Evolutionary conservation across 2,113 vertebrate genomes (phyloP).

Genomic region (Chitala chitala): DNA sequence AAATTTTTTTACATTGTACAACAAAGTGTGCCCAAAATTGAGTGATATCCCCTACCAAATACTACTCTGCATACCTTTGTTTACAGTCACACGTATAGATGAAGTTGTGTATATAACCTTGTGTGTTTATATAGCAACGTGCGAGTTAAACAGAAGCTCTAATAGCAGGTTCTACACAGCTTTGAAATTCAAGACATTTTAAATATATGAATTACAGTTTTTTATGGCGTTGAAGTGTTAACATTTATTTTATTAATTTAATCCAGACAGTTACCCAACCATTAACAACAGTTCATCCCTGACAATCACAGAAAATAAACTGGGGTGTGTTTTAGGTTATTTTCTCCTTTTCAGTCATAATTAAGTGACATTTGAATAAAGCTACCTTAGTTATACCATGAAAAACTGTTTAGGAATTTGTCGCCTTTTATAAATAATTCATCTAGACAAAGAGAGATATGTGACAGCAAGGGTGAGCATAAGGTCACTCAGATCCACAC

Average conservation of each 20-base stretch:
- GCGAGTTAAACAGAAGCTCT: too few relatives aligned
- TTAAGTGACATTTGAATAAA: background rate
- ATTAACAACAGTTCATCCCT: background rate
- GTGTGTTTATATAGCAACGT: too few relatives aligned
- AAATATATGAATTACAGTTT: background rate
- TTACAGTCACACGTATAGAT: too few relatives aligned
- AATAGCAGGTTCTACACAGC: too few relatives aligned
- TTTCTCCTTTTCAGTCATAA: background rate
- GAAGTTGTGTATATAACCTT: too few relatives aligned
- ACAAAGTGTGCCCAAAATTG: too few relatives aligned
- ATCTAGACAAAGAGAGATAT: slow-evolving; percentile 50
- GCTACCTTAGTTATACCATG: background rate
- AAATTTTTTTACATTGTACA: too few relatives aligned
- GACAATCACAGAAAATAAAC: background rate
- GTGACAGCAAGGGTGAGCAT: slow-evolving; percentile 57
- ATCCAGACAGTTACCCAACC: background rate
- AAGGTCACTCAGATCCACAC: slow-evolving; percentile 67
- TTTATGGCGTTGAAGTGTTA: slow-evolving; percentile 8
- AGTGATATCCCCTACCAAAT: too few relatives aligned
- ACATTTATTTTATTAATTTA: background rate
- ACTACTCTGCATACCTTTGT: too few relatives aligned
- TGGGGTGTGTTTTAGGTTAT: background rate
- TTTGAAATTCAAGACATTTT: too few relatives aligned
- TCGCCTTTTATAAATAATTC: slow-evolving; percentile 58
- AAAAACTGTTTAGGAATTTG: slow-evolving; percentile 44